Evolutionary conservation across 1,140 invertebrate genomes (phyloP).

Genomic region (Dufourea novaeangliae): DNA sequence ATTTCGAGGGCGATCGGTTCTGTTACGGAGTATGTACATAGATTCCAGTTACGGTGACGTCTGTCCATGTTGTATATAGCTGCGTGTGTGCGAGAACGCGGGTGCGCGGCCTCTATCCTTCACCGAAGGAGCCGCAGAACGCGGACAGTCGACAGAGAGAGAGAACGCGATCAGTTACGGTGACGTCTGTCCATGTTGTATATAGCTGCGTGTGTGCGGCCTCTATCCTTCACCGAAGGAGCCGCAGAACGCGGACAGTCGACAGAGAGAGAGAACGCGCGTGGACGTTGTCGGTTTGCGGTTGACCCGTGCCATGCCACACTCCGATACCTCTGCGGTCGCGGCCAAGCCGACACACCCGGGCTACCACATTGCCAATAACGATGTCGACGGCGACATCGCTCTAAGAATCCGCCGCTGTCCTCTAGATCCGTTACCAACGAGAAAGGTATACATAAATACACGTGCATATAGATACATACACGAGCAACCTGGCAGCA

Average conservation of each 20-base stretch:
- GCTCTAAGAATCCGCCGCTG: conserved; percentile 49
- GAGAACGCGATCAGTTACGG: conserved; percentile 52
- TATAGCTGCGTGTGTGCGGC: conserved; percentile 47
- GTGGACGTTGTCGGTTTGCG: conserved; percentile 76
- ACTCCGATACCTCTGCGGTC: conserved; percentile 74
- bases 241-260: conserved; percentile 11
- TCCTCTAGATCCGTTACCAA: background rate
- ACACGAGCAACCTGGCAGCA: background rate
- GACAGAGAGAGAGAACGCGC: conserved; percentile 51
- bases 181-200: too few species aligned
- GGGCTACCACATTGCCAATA: conserved; percentile 54
- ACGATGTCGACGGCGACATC: conserved; percentile 50
- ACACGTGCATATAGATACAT: too few species aligned
- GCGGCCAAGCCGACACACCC: conserved; percentile 64
- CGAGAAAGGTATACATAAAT: too few species aligned
- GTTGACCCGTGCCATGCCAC: conserved; percentile 71
- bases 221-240: conserved; percentile 8
- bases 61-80: too few species aligned
- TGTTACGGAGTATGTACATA: conserved; percentile 14
- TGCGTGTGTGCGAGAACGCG: conserved; percentile 34
- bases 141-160: background rate
- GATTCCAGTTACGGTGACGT: conserved; percentile 52
- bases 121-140: conserved; percentile 39
- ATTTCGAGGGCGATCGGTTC: conserved; percentile 39
- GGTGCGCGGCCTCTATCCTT: conserved; percentile 16